phyloP scores from a whole-genome alignment of 2,888 invertebrate species.

The Cosmorhoe ocellata region DNA sequence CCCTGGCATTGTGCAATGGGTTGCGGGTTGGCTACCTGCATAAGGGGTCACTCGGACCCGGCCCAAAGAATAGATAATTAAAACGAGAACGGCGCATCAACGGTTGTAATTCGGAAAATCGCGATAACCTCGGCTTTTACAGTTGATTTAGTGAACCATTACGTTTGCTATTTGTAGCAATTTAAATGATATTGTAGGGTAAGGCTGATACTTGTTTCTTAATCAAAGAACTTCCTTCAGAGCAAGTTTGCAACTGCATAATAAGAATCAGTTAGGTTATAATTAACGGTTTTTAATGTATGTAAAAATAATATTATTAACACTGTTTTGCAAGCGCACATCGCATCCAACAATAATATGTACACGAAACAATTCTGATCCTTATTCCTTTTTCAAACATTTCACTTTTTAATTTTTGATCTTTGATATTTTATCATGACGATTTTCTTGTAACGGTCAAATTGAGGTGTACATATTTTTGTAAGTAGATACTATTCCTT shows the following conservation, averaged over 20 bases:
- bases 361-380: too few species aligned
- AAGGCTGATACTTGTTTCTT: conserved; percentile 28
- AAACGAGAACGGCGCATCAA: conserved; percentile 73
- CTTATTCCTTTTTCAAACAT: neutral
- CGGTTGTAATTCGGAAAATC: conserved; percentile 69
- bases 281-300: conserved; percentile 11
- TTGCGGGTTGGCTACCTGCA: conserved; percentile 77
- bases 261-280: conserved; percentile 1
- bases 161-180: conserved; percentile 52
- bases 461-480: too few species aligned
- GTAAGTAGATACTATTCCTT: neutral
- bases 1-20: conserved; percentile 59
- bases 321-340: too few species aligned
- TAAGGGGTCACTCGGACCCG: conserved; percentile 61
- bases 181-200: conserved; percentile 39
- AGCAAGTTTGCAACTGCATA: conserved; percentile 6
- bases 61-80: conserved; percentile 71
- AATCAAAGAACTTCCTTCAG: conserved; percentile 13
- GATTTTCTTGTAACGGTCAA: conserved; percentile 11
- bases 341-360: too few species aligned
- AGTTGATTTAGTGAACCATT: conserved; percentile 50
- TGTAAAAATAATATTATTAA: too few species aligned
- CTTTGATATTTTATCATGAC: neutral
- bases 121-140: conserved; percentile 70
- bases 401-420: neutral